Conservation (phyloP, 2,888 invertebrate genomes). For the Ptycholaimellus sp. region DNA sequence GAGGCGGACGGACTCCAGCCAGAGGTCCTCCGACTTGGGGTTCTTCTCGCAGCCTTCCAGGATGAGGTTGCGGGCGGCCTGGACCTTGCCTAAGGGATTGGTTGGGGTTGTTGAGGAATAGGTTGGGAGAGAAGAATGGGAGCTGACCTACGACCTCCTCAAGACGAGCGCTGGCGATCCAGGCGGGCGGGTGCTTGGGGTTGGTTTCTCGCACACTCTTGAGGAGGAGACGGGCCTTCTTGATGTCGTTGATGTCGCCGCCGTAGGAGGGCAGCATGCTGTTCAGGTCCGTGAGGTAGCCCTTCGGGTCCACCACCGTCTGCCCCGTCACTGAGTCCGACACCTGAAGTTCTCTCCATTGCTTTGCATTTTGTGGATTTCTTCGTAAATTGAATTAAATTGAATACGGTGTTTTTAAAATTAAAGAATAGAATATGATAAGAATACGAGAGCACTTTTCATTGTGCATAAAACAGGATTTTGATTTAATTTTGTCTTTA, state of each 20-base stretch:
- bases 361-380: not conserved
- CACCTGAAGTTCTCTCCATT: constrained; percentile 10
- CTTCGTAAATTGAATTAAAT: too few species aligned
- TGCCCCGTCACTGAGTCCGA: constrained; percentile 93
- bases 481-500: too few species aligned
- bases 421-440: constrained; percentile 2
- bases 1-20: constrained; percentile 82
- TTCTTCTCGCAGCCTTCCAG: constrained; percentile 91
- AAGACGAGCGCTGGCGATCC: constrained; percentile 91
- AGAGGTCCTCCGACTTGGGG: constrained; percentile 81
- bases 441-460: not conserved
- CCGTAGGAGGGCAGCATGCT: constrained; percentile 97
- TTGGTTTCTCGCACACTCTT: constrained; percentile 89
- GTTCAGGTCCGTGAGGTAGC: constrained; percentile 93
- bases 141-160: constrained; percentile 51
- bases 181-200: constrained; percentile 95
- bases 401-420: not conserved
- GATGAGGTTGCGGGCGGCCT: constrained; percentile 47
- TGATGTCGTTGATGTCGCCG: constrained; percentile 38
- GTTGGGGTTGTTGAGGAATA: not conserved
- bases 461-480: too few species aligned
- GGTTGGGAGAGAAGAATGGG: constrained; percentile 7
- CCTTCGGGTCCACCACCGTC: constrained; percentile 97
- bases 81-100: too few species aligned
- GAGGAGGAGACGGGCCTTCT: constrained; percentile 52